These are phyloP conservation scores for Sisor rabdophorus DNA, from an alignment of 2,113 vertebrate genomes.

Conservation along the genomic window DNA sequence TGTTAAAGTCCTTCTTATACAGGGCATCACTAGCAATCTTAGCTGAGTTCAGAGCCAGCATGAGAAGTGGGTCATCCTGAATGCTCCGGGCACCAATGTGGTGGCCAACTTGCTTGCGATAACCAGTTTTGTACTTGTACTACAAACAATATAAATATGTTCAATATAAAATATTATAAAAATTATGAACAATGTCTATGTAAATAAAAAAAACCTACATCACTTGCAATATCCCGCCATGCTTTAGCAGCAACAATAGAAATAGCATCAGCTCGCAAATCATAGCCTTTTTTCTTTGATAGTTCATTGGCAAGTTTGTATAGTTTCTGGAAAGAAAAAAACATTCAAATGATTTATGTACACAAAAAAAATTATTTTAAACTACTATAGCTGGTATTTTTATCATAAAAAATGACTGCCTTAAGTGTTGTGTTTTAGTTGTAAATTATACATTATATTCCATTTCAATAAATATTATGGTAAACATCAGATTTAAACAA, in stretches of 20 bases:
- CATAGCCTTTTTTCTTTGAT: conserved; percentile 88
- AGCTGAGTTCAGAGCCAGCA: conserved; percentile 80
- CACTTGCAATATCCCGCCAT: conserved; percentile 84
- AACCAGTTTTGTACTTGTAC: conserved; percentile 70
- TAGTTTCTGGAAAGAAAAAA: conserved; percentile 75
- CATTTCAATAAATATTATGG: background rate
- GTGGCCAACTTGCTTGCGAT: conserved; percentile 79
- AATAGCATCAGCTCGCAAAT: conserved; percentile 81
- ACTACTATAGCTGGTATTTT: background rate
- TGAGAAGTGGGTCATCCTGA: conserved; percentile 77
- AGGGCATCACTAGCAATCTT: conserved; percentile 82
- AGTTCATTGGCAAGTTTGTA: conserved; percentile 87
- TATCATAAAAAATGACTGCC: background rate
- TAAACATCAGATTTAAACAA: background rate
- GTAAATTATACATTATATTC: background rate
- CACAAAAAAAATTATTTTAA: background rate
- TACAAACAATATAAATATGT: conserved; percentile 44
- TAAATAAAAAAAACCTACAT: conserved; percentile 73
- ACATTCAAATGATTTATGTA: conserved; percentile 3
- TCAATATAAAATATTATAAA: background rate
- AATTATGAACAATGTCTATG: background rate
- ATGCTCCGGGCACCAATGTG: conserved; percentile 77
- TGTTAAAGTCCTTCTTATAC: conserved; percentile 86
- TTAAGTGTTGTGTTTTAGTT: background rate
- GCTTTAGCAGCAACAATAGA: conserved; percentile 81